Evolutionary conservation across 2,888 invertebrate genomes (phyloP).

Genomic region (Nomada ferruginata): DNA sequence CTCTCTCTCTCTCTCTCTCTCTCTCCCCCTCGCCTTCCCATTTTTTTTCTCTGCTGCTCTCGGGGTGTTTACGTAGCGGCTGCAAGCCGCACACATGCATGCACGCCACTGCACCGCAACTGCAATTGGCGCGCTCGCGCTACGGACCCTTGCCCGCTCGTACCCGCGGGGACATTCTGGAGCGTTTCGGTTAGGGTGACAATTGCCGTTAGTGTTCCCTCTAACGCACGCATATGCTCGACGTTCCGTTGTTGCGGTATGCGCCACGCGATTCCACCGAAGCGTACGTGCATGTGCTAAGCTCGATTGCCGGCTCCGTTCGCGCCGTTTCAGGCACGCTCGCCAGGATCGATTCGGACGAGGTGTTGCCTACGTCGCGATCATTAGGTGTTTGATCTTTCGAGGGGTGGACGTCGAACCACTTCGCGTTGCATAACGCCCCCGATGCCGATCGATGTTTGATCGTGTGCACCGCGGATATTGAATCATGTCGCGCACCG

Average conservation of each 20-base stretch:
- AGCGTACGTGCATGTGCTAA: constrained; percentile 44
- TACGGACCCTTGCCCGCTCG: background rate
- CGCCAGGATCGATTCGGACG: constrained; percentile 46
- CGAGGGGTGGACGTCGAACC: constrained; percentile 20
- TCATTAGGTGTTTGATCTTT: constrained; percentile 40
- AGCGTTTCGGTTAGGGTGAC: constrained; percentile 78
- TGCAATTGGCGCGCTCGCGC: constrained; percentile 38
- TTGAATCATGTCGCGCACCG: constrained; percentile 36
- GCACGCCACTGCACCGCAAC: constrained; percentile 53
- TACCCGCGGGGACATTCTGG: constrained; percentile 43
- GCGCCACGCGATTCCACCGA: constrained; percentile 23
- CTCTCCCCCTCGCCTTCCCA: background rate
- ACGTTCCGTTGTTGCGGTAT: constrained; percentile 29
- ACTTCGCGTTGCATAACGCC: constrained; percentile 1
- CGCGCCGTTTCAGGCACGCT: background rate
- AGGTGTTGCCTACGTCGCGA: constrained; percentile 11
- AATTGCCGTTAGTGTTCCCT: constrained; percentile 77
- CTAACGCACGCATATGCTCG: constrained; percentile 42
- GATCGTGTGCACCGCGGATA: constrained; percentile 33
- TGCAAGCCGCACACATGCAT: constrained; percentile 65
- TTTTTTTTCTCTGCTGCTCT: background rate
- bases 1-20: background rate
- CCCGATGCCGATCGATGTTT: constrained; percentile 18
- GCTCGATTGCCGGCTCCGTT: background rate
- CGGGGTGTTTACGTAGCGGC: constrained; percentile 48